Base-by-base conservation (phyloP, 2,888 invertebrate species). In the Mimas tiliae region DNA sequence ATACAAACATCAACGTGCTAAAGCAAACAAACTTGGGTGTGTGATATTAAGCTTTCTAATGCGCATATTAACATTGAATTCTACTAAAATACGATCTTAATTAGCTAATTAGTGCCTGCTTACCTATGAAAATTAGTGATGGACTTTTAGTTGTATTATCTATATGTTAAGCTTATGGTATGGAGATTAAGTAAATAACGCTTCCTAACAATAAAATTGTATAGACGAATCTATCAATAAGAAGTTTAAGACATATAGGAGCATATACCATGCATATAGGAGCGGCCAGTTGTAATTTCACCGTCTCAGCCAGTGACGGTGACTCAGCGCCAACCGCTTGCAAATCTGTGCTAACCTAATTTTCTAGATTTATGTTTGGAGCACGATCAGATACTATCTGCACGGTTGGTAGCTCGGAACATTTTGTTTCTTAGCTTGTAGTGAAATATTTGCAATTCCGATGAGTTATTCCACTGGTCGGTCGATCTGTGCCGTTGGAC, bases 291-390 rank as follows among this genome's bases (percentile, higher is more conserved):
- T 38, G 19, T 58, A 58, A 58, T 58, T 58, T 58, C 19, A 58
- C 58, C 19, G 58, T 42, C 16, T 38, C 16, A 58, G 58, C 12
- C 58, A 58, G 42, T 42, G 19, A 58, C 42, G 19, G 58, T 58
- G 58, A 58, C 42, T 58, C 42, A 42, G 58, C 42, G 42, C 19
- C 58, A 58, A 58, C 19, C 55, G 55, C 34, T 55, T 33, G 38
- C 55, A 55, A 55, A 34, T 42, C 64, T 64, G 38, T 64, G n/a
- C 27, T 53, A 58, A 65, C 58, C 58, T 50, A 34, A 58, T 65
- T 62, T 38, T 21, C 48, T 34, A 48, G 48, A 65, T 53, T 50
- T 50, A 38, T 62, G 62, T 50, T 42, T 38, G 21, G 45, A 58
- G 21, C 65, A 33, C 38, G 55, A 14, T n/a, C 21, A 34, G 55